Conservation (phyloP, 2,113 vertebrate species). For the Ifrita kowaldi region DNA sequence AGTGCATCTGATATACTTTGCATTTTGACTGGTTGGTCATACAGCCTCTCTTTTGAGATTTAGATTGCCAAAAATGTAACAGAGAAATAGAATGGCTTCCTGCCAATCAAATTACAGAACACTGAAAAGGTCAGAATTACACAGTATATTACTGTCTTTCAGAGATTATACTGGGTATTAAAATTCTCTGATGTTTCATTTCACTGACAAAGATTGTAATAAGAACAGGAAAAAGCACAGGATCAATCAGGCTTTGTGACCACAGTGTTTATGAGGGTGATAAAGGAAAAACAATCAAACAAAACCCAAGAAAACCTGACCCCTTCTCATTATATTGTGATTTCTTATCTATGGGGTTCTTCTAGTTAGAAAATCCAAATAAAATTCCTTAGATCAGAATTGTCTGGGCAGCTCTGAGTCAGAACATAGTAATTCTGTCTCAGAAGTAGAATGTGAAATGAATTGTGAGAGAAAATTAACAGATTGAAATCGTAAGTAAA, state of each 20-base stretch:
- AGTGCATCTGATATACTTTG: not conserved
- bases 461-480: not conserved
- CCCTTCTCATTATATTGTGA: not conserved
- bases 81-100: slow-evolving; percentile 19
- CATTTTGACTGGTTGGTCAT: not conserved
- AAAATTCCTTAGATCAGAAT: not conserved
- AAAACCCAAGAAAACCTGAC: not conserved
- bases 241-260: not conserved
- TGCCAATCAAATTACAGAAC: slow-evolving; percentile 50
- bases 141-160: slow-evolving; percentile 16
- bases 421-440: not conserved
- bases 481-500: not conserved
- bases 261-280: not conserved
- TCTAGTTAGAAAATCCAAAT: not conserved
- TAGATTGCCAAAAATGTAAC: not conserved
- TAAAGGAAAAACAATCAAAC: not conserved
- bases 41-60: not conserved
- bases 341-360: not conserved
- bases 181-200: slow-evolving; percentile 41
- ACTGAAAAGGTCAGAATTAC: slow-evolving; percentile 10
- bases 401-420: not conserved
- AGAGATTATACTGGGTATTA: slow-evolving; percentile 10
- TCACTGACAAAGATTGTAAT: not conserved
- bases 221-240: not conserved
- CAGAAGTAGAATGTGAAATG: not conserved